These are phyloP conservation scores for Hemiprocne comata DNA, from an alignment of 2,113 vertebrate species.

Conservation along the genomic window DNA sequence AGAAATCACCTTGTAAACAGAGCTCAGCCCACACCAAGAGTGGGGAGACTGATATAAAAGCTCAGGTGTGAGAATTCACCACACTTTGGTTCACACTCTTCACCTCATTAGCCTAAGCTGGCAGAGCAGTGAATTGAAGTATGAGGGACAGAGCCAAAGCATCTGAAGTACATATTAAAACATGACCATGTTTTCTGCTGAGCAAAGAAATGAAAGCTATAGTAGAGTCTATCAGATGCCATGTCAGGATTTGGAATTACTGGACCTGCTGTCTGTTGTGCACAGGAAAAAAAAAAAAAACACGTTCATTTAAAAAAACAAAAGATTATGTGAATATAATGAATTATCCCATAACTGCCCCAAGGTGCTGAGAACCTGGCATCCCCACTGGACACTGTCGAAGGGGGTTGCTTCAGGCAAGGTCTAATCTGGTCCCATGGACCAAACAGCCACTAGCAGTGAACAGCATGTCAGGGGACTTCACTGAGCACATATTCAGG, in stretches of 20 bases:
- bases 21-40: background rate
- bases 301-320: background rate
- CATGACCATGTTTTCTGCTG: background rate
- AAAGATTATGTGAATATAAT: background rate
- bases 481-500: background rate
- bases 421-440: background rate
- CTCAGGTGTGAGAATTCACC: background rate
- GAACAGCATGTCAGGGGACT: background rate
- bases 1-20: background rate
- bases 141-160: background rate
- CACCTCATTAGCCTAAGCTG: background rate
- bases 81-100: background rate
- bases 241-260: background rate
- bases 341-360: background rate
- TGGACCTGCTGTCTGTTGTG: background rate
- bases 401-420: background rate
- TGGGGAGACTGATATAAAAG: background rate
- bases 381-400: background rate
- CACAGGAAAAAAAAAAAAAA: background rate
- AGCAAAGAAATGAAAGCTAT: background rate
- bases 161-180: background rate
- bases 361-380: background rate
- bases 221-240: background rate
- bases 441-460: accelerated
- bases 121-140: background rate